Base-by-base conservation (phyloP, 2,797 vertebrate species). In the Sternotherus odoratus region DNA sequence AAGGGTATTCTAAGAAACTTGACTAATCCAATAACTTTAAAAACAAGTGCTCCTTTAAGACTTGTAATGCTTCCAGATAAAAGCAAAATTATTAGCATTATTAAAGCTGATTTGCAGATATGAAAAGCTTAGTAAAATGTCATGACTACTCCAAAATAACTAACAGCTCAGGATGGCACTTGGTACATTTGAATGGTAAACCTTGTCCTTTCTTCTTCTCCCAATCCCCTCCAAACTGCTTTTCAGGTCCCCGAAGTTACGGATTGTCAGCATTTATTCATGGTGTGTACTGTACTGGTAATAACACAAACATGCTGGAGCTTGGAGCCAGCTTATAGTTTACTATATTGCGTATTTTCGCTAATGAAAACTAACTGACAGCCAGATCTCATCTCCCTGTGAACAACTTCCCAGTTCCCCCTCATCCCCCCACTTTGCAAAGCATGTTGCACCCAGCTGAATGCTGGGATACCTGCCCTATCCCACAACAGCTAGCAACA, bases 271-370 rank as follows among this genome's bases (percentile, higher is more conserved):
- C 93, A 63, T 60, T 85, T 94, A 92, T 92, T 95, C 88, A 91
- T 89, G 94, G 43, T 48, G 24, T 75, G 4, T 48, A 46, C 46
- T 75, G 57, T 57, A 46, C 36, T 85, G 91, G 51, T 95, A 93
- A 78, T 95, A 96, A 51, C 89, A 87, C 83, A 95, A 92, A 92
- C 82, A 85, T 95, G 82, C 92, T 85, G 95, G 92, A 96, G 85
- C 72, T 91, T 88, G 91, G 80, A 97, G 85, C 91, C 92, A 95
- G 94, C 86, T 86, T 94, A 46, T 95, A 95, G 94, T 94, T 96
- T 95, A 97, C 95, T 97, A 95, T 93, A 94, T 97, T 97, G 96
- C 72, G 94, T 94, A 94, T 96, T 97, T 97, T 96, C n/a, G n/a
- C n/a, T n/a, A n/a, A n/a, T n/a, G n/a, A n/a, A n/a, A n/a, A n/a